phyloP scores from a whole-genome alignment of 2,888 invertebrate species.

The Acleris cristana region DNA sequence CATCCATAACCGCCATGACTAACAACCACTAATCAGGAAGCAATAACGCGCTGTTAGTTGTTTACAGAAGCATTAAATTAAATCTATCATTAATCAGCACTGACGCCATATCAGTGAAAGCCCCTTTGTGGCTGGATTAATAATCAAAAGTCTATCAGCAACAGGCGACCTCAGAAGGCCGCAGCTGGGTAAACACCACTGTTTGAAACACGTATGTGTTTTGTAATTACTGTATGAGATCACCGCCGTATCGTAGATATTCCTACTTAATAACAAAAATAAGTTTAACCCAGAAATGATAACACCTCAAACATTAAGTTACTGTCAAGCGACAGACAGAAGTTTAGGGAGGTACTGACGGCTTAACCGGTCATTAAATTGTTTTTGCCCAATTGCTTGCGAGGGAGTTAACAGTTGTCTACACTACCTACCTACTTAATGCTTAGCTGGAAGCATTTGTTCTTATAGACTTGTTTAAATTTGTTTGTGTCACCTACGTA shows the following conservation, averaged over 20 bases:
- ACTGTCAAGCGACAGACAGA: background rate
- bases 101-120: slow-evolving; percentile 44
- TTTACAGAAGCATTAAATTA: no score
- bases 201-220: slow-evolving; percentile 48
- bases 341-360: slow-evolving; percentile 4
- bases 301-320: background rate
- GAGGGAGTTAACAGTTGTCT: no score
- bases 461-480: no score
- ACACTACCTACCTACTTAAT: no score
- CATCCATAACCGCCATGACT: no score
- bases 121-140: slow-evolving; percentile 39
- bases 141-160: slow-evolving; percentile 49
- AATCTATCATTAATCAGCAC: background rate
- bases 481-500: no score
- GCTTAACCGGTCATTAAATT: background rate
- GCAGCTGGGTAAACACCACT: slow-evolving; percentile 73
- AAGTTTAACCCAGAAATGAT: slow-evolving; percentile 16
- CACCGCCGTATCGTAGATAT: slow-evolving; percentile 48
- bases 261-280: slow-evolving; percentile 30
- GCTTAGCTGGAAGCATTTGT: no score
- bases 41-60: no score
- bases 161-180: slow-evolving; percentile 73
- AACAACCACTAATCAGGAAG: no score
- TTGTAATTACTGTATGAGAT: slow-evolving; percentile 71
- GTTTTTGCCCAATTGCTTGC: background rate